phyloP scores from a whole-genome alignment of 2,888 invertebrate genomes.

The Machimus rusticus region DNA sequence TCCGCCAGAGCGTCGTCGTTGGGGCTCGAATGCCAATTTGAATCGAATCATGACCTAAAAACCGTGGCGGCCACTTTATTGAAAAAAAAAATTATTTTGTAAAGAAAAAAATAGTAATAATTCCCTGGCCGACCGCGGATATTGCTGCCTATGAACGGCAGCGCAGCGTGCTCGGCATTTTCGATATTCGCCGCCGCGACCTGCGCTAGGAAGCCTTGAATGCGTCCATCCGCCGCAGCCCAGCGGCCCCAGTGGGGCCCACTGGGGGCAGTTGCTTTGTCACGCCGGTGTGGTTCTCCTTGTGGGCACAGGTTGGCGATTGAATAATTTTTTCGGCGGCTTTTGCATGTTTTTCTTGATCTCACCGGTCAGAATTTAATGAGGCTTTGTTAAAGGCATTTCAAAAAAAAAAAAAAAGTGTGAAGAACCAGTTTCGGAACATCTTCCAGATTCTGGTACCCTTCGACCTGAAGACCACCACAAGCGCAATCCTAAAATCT shows the following conservation, averaged over 20 bases:
- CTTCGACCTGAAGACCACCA: background rate
- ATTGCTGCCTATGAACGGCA: background rate
- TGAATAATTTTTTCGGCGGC: background rate
- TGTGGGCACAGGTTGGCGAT: background rate
- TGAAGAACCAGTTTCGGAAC: background rate
- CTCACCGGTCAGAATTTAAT: background rate
- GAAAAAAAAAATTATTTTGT: background rate
- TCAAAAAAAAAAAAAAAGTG: background rate
- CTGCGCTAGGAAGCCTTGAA: background rate
- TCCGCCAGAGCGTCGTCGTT: background rate
- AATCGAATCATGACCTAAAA: background rate
- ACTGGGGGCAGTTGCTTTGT: background rate
- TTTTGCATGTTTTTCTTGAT: background rate
- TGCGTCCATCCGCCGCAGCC: background rate
- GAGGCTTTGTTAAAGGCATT: background rate
- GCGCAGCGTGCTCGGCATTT: background rate
- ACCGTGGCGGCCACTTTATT: background rate
- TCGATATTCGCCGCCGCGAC: background rate
- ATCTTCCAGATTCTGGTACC: background rate
- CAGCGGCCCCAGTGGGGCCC: background rate
- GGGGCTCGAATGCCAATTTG: background rate
- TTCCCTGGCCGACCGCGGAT: background rate
- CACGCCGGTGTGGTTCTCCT: background rate
- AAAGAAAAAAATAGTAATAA: background rate
- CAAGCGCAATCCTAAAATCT: background rate